These are phyloP conservation scores for Lethrus apterus DNA, from an alignment of 1,140 invertebrate species.

Conservation along the genomic window DNA sequence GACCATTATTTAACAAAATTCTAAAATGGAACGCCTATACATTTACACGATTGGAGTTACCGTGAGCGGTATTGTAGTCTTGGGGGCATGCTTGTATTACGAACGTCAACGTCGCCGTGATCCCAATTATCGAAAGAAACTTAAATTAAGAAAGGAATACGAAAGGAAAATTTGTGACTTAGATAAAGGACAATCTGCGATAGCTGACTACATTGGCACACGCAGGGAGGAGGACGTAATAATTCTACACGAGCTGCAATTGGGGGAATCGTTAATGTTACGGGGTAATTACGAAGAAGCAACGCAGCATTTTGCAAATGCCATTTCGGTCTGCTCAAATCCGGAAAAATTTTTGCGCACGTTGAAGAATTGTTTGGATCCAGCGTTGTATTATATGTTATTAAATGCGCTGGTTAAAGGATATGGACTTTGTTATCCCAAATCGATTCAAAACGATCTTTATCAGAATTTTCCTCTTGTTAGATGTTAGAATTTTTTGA, in stretches of 20 bases:
- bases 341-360: constrained; percentile 12
- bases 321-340: constrained; percentile 13
- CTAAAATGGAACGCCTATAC: constrained; percentile 4
- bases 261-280: constrained; percentile 13
- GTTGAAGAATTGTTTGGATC: constrained; percentile 12
- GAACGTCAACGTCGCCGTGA: constrained; percentile 8
- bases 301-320: constrained; percentile 15
- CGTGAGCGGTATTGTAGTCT: constrained; percentile 1
- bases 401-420: constrained; percentile 7
- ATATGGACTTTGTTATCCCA: too few species aligned
- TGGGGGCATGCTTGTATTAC: constrained; percentile 2
- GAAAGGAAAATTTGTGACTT: constrained; percentile 5
- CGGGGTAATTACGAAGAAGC: constrained; percentile 10
- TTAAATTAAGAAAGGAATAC: constrained; percentile 9
- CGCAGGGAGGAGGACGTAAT: constrained; percentile 10
- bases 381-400: constrained; percentile 4
- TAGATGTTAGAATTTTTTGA: too few species aligned
- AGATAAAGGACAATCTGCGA: neutral
- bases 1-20: constrained; percentile 7
- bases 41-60: constrained; percentile 2
- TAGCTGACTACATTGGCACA: neutral
- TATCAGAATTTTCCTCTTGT: too few species aligned
- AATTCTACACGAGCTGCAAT: constrained; percentile 12
- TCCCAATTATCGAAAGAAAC: constrained; percentile 6
- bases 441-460: too few species aligned